Evolutionary conservation across 2,113 vertebrate genomes (phyloP).

Genomic region (Pionites leucogaster): DNA sequence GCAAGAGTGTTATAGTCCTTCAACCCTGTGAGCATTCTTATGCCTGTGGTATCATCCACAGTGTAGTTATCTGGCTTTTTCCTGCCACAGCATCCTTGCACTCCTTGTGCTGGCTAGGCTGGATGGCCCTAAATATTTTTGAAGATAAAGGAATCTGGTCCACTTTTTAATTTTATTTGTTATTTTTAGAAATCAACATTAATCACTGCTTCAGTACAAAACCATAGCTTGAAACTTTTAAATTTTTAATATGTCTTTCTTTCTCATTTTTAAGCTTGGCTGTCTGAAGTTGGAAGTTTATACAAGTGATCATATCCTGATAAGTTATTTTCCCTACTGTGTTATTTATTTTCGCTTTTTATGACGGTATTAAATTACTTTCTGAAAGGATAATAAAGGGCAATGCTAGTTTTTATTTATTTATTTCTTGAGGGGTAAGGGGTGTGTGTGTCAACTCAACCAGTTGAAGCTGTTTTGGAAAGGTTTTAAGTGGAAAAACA

Average conservation of each 20-base stretch:
- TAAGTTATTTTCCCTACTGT: not conserved
- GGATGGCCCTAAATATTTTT: not conserved
- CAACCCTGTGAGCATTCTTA: not conserved
- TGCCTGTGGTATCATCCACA: rapidly evolving
- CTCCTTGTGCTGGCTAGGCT: not conserved
- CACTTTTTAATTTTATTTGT: not conserved
- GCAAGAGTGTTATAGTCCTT: not conserved
- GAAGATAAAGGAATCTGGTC: not conserved
- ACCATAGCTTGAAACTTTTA: not conserved
- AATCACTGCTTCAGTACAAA: not conserved
- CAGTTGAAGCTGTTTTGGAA: not conserved
- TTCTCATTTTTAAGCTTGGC: not conserved
- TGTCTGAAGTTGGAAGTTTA: not conserved
- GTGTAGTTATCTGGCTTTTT: not conserved
- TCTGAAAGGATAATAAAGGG: not conserved
- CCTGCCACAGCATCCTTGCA: not conserved
- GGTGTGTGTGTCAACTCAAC: not conserved
- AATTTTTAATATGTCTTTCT: not conserved
- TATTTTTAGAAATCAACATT: not conserved
- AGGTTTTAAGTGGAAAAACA: not conserved
- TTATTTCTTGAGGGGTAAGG: not conserved
- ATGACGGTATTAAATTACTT: not conserved
- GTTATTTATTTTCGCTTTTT: not conserved
- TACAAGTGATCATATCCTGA: rapidly evolving
- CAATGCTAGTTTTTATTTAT: not conserved